Evolutionary conservation across 1,140 invertebrate species (phyloP).

Genomic region (Drosophila kohkoa): DNA sequence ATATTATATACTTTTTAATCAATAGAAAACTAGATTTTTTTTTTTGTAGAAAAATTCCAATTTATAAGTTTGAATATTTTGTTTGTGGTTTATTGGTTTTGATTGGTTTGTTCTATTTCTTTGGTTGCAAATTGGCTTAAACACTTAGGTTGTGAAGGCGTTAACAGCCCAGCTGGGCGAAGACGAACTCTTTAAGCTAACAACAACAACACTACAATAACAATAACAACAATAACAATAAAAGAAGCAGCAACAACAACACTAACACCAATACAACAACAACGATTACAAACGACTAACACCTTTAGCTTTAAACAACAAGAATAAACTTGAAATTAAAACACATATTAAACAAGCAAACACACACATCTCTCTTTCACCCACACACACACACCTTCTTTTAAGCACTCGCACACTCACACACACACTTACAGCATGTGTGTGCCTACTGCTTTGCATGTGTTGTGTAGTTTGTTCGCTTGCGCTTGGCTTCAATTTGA

Average conservation of each 20-base stretch:
- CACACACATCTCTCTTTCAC: not conserved
- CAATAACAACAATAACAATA: conserved; percentile 12
- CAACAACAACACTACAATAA: conserved; percentile 28
- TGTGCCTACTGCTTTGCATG: conserved; percentile 69
- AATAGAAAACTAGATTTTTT: conserved; percentile 23
- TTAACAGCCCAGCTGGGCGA: conserved; percentile 16
- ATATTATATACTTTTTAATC: not conserved
- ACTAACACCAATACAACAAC: conserved; percentile 10
- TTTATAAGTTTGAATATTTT: conserved; percentile 7
- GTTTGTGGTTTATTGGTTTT: not conserved
- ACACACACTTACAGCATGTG: conserved; percentile 52
- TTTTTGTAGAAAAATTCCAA: conserved; percentile 16
- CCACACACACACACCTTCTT: conserved; percentile 25
- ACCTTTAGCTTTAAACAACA: conserved; percentile 17
- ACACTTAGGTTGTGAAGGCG: conserved; percentile 43
- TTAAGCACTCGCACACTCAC: not conserved
- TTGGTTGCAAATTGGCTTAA: conserved; percentile 69
- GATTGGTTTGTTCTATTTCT: conserved; percentile 15
- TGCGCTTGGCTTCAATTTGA: conserved; percentile 20
- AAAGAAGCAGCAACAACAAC: conserved; percentile 30
- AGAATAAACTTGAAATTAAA: conserved; percentile 21
- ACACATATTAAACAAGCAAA: not conserved
- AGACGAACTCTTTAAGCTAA: conserved; percentile 21
- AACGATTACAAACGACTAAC: conserved; percentile 26
- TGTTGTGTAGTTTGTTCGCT: conserved; percentile 27